Percentiles rank a stretch among this genome's conserved stretches.
Evolutionary conservation across 2,888 invertebrate species (phyloP).

Genomic region (Leucozona laternaria): DNA sequence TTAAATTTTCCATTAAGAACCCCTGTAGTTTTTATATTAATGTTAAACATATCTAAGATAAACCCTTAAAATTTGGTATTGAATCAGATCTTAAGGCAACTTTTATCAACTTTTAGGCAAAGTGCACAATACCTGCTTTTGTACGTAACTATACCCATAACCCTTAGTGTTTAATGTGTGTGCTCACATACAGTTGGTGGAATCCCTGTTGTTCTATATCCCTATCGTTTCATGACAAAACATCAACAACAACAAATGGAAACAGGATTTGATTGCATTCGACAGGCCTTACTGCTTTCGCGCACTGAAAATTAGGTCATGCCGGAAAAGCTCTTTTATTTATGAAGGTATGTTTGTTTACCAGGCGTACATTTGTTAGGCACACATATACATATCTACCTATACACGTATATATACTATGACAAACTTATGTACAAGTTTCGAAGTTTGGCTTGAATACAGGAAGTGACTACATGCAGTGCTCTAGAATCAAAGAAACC

Average conservation of each 20-base stretch:
- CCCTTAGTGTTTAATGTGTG: neutral
- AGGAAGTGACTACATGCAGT: neutral
- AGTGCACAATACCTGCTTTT: neutral
- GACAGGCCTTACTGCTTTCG: conserved; percentile 41
- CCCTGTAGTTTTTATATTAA: neutral
- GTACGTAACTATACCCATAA: neutral
- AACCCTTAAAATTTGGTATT: neutral
- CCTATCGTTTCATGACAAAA: conserved; percentile 31
- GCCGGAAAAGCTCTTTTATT: conserved; percentile 58
- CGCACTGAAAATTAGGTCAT: conserved; percentile 67
- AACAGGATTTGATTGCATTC: conserved; percentile 61
- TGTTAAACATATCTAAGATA: neutral
- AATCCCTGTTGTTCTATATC: conserved; percentile 17
- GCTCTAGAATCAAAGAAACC: conserved; percentile 22
- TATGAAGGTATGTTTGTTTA: conserved; percentile 26
- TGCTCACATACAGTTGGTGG: neutral
- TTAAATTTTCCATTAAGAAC: no score
- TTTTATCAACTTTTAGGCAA: conserved; percentile 34
- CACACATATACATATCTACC: neutral
- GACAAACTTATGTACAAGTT: neutral
- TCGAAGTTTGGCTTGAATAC: neutral
- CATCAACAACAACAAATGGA: neutral
- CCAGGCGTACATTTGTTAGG: neutral
- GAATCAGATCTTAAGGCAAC: conserved; percentile 35
- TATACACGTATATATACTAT: neutral